Evolutionary conservation across 2,797 vertebrate genomes (phyloP).

Genomic region (Sebastes trivittatus): DNA sequence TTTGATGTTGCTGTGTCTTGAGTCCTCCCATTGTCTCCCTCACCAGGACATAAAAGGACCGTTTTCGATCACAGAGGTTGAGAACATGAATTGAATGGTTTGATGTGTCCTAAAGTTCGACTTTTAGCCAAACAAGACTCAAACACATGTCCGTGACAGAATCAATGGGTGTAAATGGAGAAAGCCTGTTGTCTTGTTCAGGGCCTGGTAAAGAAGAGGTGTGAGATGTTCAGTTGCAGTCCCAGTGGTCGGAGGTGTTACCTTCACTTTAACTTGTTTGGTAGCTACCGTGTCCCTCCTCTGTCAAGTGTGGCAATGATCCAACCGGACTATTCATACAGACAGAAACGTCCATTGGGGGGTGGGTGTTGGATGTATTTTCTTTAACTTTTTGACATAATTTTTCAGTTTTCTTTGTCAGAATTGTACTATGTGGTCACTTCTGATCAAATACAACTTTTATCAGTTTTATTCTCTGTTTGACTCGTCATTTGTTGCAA

Average conservation of each 20-base stretch:
- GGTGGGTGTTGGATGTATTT: constrained; percentile 6
- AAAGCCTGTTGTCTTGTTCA: constrained; percentile 79
- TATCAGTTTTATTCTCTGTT: not conserved
- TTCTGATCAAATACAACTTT: not conserved
- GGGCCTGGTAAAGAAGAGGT: constrained; percentile 64
- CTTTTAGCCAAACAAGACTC: constrained; percentile 78
- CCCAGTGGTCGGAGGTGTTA: constrained; percentile 77
- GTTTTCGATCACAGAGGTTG: constrained; percentile 52
- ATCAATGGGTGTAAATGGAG: constrained; percentile 85
- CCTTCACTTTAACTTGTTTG: constrained; percentile 67
- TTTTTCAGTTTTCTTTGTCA: not conserved
- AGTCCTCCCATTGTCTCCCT: constrained; percentile 23
- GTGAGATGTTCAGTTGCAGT: constrained; percentile 72
- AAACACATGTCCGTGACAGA: constrained; percentile 78
- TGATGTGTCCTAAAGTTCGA: constrained; percentile 70
- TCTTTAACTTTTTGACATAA: not conserved
- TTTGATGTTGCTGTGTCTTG: not conserved
- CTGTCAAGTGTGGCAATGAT: constrained; percentile 50
- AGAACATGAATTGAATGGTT: constrained; percentile 69
- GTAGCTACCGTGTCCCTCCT: constrained; percentile 34
- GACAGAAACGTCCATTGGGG: not conserved
- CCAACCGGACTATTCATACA: constrained; percentile 23
- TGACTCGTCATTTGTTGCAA: not conserved
- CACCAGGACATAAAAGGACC: constrained; percentile 21
- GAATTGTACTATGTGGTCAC: not conserved